Base-by-base conservation (phyloP, 1,140 invertebrate genomes). In the Caenorhabditis latens region DNA sequence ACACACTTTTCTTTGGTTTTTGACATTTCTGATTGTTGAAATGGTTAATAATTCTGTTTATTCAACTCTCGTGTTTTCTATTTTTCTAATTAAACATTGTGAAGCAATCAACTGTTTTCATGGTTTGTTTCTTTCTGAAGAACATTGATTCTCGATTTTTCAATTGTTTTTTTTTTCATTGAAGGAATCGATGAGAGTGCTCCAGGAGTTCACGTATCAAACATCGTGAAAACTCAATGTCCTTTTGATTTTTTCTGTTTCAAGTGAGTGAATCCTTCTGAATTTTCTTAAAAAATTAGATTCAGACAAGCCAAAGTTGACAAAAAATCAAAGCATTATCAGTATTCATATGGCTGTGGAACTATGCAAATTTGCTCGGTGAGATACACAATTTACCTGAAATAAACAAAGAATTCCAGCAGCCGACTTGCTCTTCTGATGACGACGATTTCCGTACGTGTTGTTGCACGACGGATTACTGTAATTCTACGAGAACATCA, bases 281-380 rank as follows among this genome's bases (percentile, higher is more conserved):
- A n/a, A 40, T 42, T 46, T 46, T 75, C 24, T n/a, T 19, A 46
- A 58, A 58, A n/a, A 58, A n/a, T n/a, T 5, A 8, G 3, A 53
- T 79, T 32, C 40, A 79, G 71, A 50, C 71, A 79, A 53, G 43
- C 19, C 4, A 79, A 79, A 79, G 24, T 79, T 32, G 71, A 79
- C 14, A 79, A 79, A 24, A 50, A 79, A 24, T 50, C 40, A 6
- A 79, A 79, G n/a, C 71, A 79, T n/a, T 79, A 50, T n/a, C 46
- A 79, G 14, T 79, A 50, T 24, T 48, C 71, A 24, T 79, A 53
- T 32, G 71, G n/a, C 1, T 79, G 71, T 79, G 71, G 71, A 79
- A 50, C 71, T 50, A 79, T 79, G 13, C 71, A 79, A 14, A 79
- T 79, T 21, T 79, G 71, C 21, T 79, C 71, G 71, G 71, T 79